Base-by-base conservation (phyloP, 92 coral and sea anemone genomes). In the Umimayanthus chanpuru region DNA sequence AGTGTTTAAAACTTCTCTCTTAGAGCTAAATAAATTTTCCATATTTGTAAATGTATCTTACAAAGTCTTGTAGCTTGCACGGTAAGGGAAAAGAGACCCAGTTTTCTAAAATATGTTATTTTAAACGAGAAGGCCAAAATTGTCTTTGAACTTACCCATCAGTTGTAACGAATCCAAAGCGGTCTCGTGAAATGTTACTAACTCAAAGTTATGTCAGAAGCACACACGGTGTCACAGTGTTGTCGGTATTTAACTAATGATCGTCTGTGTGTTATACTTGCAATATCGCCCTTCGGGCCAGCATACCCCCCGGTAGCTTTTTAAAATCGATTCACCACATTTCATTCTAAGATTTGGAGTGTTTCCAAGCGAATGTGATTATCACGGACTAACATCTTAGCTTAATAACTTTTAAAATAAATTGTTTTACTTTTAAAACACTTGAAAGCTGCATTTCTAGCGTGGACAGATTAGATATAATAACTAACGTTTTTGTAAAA, bases 261-360 rank as follows among this genome's bases (percentile, higher is more conserved):
- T 61, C 25, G 68, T 53, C 58, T 53, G 58, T 61, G 68, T 61
- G 68, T 18, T 61, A 61, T 61, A 61, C 68, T 61, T 21, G 68
- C 8, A 9, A 61, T 18, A 20, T 61, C 26, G 26, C 68, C 68
- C 68, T 61, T 61, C 68, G 68, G 68, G 25, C 68, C 8, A 61
- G 68, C 68, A 61, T 20, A 61, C 68, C 68, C 68, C 68, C 68
- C 68, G 68, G 68, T 61, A 61, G n/a, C n/a, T 53, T 61, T 61
- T 61, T 61, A 61, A 61, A 23, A 23, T 61, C 25, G 68, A 26
- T 61, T 61, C 68, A 23, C 68, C 68, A 61, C 68, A 61, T 25
- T 61, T 61, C 68, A 61, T 12, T 61, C 25, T 61, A 12, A 72
- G 29, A 72, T 12, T 29, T 72, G 76, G 76, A 72, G 76, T 28